phyloP scores from a whole-genome alignment of 2,113 vertebrate species.

The Sardina pilchardus region DNA sequence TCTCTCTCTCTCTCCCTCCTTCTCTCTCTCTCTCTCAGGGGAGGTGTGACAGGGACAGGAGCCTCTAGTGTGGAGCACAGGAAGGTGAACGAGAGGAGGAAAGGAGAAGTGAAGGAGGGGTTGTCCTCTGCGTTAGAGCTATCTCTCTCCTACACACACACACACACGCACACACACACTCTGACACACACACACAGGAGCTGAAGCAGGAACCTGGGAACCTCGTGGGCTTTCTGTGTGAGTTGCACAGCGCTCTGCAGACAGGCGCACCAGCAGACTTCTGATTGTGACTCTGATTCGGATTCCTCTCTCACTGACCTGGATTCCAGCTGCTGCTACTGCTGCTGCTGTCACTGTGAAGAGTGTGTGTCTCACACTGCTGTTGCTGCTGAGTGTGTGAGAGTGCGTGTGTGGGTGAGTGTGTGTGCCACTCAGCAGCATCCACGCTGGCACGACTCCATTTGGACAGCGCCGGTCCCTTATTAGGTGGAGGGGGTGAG shows the following conservation, averaged over 20 bases:
- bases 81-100: neutral
- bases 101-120: neutral
- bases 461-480: neutral
- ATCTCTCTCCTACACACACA: neutral
- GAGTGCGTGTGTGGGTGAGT: neutral
- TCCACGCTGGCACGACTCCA: neutral
- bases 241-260: slow-evolving; percentile 54
- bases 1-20: no score
- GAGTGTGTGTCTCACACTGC: neutral
- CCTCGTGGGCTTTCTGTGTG: slow-evolving; percentile 34
- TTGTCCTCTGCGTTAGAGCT: neutral
- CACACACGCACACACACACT: neutral
- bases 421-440: neutral
- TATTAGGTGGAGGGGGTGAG: no score
- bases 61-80: neutral
- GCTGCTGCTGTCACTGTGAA: neutral
- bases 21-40: no score
- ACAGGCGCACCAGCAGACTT: neutral
- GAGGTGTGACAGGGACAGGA: neutral
- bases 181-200: neutral
- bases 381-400: neutral
- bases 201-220: neutral
- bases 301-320: slow-evolving; percentile 57
- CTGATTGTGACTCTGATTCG: neutral
- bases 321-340: slow-evolving; percentile 52